Conservation (phyloP, 2,113 vertebrate genomes). For the Lipophrys pholis region DNA sequence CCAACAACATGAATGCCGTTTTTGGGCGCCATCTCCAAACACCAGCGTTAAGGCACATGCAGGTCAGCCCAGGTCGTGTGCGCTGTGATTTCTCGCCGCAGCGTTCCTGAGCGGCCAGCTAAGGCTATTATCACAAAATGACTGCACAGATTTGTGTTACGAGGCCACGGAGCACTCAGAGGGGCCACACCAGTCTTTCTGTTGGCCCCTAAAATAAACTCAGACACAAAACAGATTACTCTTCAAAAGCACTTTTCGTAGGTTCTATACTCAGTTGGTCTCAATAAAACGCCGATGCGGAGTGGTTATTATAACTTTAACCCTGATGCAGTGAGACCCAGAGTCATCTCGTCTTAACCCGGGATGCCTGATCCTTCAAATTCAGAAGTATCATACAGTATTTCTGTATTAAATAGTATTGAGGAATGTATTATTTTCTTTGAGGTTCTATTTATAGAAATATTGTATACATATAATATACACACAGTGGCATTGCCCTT, state of each 20-base stretch:
- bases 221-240: constrained; percentile 29
- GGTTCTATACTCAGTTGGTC: constrained; percentile 27
- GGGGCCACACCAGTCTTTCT: constrained; percentile 51
- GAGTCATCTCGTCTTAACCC: neutral
- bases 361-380: too few relatives aligned
- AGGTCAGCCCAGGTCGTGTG: constrained; percentile 63
- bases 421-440: too few relatives aligned
- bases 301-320: neutral
- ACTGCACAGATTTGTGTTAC: constrained; percentile 59
- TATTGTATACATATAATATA: too few relatives aligned
- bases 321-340: constrained; percentile 23
- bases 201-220: constrained; percentile 33
- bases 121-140: constrained; percentile 45
- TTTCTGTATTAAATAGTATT: too few relatives aligned
- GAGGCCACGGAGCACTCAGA: constrained; percentile 42
- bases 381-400: too few relatives aligned
- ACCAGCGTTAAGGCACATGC: constrained; percentile 32
- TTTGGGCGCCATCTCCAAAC: constrained; percentile 49
- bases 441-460: too few relatives aligned
- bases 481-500: too few relatives aligned
- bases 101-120: constrained; percentile 59
- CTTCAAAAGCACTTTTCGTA: constrained; percentile 10
- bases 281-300: constrained; percentile 19
- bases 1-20: constrained; percentile 40
- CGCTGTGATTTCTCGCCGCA: constrained; percentile 52